Conservation (phyloP, 2,113 vertebrate genomes). For the Mobula birostris region DNA sequence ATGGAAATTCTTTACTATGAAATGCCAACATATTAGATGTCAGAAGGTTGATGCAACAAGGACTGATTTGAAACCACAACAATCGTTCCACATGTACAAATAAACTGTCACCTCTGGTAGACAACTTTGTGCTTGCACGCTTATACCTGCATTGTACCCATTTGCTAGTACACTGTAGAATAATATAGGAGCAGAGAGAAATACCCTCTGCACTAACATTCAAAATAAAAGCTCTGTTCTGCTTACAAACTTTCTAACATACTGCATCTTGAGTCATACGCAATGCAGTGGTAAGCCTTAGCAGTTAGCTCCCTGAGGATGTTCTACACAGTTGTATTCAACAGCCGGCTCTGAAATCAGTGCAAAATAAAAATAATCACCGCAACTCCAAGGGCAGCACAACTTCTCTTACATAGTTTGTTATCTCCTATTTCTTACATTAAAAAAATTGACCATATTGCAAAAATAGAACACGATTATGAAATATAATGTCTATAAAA, state of each 20-base stretch:
- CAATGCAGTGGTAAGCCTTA: conserved; percentile 17
- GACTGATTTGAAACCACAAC: neutral
- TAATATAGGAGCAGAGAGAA: neutral
- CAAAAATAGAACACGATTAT: neutral
- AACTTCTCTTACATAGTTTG: neutral
- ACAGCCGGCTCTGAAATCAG: neutral
- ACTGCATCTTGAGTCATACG: neutral
- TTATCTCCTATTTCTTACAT: neutral
- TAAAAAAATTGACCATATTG: neutral
- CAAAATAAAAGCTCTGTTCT: neutral
- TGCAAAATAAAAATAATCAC: conserved; percentile 18
- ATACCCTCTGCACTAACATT: neutral
- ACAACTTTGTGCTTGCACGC: neutral
- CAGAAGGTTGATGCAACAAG: neutral
- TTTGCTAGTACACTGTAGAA: neutral
- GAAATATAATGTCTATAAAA: neutral
- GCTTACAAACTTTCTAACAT: neutral
- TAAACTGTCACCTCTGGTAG: neutral
- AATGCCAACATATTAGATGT: neutral
- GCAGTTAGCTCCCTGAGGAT: conserved; percentile 18
- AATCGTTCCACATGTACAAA: neutral
- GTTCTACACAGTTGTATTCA: neutral
- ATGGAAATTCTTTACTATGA: neutral
- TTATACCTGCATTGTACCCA: neutral
- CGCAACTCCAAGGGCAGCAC: neutral